Percentiles rank a stretch among this genome's conserved stretches.
These are phyloP conservation scores for Neoitamus cyanurus DNA, from an alignment of 2,888 invertebrate genomes.

Conservation along the genomic window DNA sequence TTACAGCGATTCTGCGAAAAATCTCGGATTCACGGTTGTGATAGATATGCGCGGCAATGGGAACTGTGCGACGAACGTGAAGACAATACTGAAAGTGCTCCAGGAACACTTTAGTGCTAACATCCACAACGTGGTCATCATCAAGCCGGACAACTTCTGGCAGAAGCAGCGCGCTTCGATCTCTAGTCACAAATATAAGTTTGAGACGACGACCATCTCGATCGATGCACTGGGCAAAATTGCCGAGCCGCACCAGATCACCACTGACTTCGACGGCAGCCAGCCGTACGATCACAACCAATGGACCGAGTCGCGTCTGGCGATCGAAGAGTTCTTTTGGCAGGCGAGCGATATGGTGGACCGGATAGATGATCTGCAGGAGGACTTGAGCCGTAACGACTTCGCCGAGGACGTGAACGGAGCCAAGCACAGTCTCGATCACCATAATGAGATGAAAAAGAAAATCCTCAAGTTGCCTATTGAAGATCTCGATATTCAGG, in stretches of 20 bases:
- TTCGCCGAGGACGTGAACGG: slow-evolving; percentile 95
- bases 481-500: slow-evolving; percentile 91
- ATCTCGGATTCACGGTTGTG: slow-evolving; percentile 93
- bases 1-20: slow-evolving; percentile 65
- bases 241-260: slow-evolving; percentile 92
- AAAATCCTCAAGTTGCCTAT: slow-evolving; percentile 93
- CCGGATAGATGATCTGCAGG: slow-evolving; percentile 91
- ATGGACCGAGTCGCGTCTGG: slow-evolving; percentile 95
- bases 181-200: slow-evolving; percentile 98
- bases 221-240: slow-evolving; percentile 93
- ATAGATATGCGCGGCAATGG: slow-evolving; percentile 96
- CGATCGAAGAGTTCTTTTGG: slow-evolving; percentile 96
- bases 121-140: slow-evolving; percentile 94
- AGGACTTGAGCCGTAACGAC: slow-evolving; percentile 91
- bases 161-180: slow-evolving; percentile 98
- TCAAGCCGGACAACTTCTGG: slow-evolving; percentile 99
- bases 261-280: slow-evolving; percentile 92
- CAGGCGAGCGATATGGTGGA: slow-evolving; percentile 94
- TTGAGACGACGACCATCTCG: slow-evolving; percentile 98
- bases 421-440: slow-evolving; percentile 90
- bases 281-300: slow-evolving; percentile 95
- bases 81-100: slow-evolving; percentile 95
- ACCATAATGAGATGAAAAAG: slow-evolving; percentile 94
- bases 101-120: slow-evolving; percentile 95
- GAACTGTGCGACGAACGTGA: slow-evolving; percentile 88